A percentile compares a stretch with the other conserved stretches of the same genome.
Conservation (phyloP, 1,140 invertebrate species). For the Diorhabda sublineata region DNA sequence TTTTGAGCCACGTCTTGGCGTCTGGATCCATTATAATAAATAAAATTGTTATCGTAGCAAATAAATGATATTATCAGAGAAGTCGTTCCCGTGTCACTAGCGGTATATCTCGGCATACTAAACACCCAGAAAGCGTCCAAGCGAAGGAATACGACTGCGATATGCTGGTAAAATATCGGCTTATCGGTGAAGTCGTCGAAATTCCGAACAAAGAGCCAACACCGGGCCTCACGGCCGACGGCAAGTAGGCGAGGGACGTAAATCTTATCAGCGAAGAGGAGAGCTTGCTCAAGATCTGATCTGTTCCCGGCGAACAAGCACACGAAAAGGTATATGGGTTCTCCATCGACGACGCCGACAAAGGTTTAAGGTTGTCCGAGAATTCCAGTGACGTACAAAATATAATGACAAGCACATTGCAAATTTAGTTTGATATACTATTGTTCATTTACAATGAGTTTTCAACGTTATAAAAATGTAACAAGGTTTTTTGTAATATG, state of each 20-base stretch:
- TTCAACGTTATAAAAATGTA: too few species aligned
- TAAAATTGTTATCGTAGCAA: background rate
- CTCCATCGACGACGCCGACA: background rate
- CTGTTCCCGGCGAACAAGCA: conserved; percentile 9
- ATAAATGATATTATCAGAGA: conserved; percentile 5
- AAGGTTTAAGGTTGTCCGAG: conserved; percentile 10
- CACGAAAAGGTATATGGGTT: conserved; percentile 12
- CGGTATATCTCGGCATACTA: conserved; percentile 11
- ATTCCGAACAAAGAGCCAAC: conserved; percentile 14
- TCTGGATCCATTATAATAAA: conserved; percentile 3
- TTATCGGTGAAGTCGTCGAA: conserved; percentile 14
- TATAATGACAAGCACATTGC: background rate
- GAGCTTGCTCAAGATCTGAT: background rate
- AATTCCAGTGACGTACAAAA: background rate
- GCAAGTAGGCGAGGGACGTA: conserved; percentile 10
- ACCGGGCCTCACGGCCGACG: background rate
- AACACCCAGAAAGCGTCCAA: conserved; percentile 3
- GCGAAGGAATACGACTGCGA: background rate
- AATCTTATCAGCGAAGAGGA: conserved; percentile 11
- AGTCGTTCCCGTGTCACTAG: background rate
- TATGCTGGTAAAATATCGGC: conserved; percentile 3
- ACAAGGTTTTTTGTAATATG: too few species aligned
- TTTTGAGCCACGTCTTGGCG: too few species aligned
- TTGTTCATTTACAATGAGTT: too few species aligned
- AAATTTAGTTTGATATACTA: too few species aligned